These are phyloP conservation scores for Ictalurus furcatus DNA, from an alignment of 2,113 vertebrate genomes.

Conservation along the genomic window DNA sequence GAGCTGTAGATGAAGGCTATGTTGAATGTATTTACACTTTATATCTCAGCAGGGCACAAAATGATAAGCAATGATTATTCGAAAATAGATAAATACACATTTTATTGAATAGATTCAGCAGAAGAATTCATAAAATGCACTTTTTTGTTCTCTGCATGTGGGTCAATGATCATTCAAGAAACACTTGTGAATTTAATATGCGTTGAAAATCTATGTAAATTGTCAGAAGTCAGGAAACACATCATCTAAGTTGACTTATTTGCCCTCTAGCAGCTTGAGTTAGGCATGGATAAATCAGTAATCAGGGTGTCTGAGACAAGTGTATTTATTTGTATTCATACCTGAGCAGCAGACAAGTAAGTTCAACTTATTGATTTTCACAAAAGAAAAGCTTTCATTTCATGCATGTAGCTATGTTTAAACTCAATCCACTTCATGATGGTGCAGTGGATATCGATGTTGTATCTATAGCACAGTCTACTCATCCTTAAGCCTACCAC, in stretches of 20 bases:
- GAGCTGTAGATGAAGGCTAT: neutral
- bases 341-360: neutral
- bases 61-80: neutral
- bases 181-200: neutral
- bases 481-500: neutral
- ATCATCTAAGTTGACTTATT: neutral
- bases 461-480: neutral
- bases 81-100: neutral
- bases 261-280: neutral
- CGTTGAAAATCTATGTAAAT: neutral
- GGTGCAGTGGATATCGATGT: neutral
- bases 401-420: neutral
- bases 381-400: neutral
- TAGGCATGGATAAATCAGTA: neutral
- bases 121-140: neutral
- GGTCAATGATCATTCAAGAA: neutral
- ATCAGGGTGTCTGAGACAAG: neutral
- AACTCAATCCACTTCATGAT: neutral
- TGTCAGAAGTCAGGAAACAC: neutral
- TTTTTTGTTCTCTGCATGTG: neutral
- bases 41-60: neutral
- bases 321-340: neutral
- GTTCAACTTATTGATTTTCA: neutral
- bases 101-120: neutral
- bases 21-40: conserved; percentile 18